Percentiles rank a stretch among this genome's conserved stretches.
Evolutionary conservation across 1,140 invertebrate genomes (phyloP).

Genomic region (Drosophila varians): DNA sequence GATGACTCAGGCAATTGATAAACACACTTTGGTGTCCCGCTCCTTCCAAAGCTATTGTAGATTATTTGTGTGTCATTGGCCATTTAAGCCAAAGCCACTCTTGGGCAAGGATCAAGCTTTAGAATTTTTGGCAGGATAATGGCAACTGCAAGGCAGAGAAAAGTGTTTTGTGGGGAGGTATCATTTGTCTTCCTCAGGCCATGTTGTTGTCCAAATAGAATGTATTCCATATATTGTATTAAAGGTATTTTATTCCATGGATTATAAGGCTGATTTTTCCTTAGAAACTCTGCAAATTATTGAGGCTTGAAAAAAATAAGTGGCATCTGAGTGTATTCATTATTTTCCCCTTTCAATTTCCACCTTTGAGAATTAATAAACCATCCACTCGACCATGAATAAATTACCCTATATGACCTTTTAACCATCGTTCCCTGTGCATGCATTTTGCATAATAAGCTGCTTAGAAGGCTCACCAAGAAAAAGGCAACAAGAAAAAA

Average conservation of each 20-base stretch:
- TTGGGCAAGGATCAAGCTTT: slow-evolving; percentile 5
- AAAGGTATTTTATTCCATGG: too few species aligned
- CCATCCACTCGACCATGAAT: slow-evolving; percentile 1
- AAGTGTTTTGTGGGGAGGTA: slow-evolving; percentile 16
- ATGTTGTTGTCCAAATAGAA: slow-evolving; percentile 8
- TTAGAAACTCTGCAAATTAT: too few species aligned
- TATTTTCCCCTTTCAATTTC: not conserved
- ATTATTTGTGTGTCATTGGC: slow-evolving; percentile 52
- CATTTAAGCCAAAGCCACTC: slow-evolving; percentile 36
- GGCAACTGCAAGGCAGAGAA: slow-evolving; percentile 5
- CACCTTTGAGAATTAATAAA: not conserved
- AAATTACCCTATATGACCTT: not conserved
- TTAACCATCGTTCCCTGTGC: slow-evolving; percentile 19
- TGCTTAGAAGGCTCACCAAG: slow-evolving; percentile 22
- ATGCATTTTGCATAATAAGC: slow-evolving; percentile 63
- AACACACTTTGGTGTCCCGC: not conserved
- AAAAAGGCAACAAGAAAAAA: slow-evolving; percentile 2
- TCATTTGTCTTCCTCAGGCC: slow-evolving; percentile 37
- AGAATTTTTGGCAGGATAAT: not conserved
- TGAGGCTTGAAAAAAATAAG: too few species aligned
- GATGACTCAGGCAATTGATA: slow-evolving; percentile 48
- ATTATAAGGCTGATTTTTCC: too few species aligned
- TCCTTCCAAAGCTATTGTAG: slow-evolving; percentile 16
- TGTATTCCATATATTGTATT: not conserved
- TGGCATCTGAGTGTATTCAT: too few species aligned